Base-by-base conservation (phyloP, 2,888 invertebrate genomes). In the Alsophila aescularia region DNA sequence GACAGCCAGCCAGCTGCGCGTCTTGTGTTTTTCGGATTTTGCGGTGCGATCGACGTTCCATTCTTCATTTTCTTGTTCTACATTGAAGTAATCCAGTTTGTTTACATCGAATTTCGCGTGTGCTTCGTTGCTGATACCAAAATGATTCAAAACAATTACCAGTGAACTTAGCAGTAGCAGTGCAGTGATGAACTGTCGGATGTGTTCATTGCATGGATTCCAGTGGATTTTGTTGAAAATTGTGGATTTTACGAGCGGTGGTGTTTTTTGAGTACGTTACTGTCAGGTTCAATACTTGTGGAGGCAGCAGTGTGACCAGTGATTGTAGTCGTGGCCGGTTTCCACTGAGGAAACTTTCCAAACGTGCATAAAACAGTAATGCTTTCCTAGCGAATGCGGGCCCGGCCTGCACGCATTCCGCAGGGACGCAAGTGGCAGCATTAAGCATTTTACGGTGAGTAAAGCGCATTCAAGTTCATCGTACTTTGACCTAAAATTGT, bases 281-380 rank as follows among this genome's bases (percentile, higher is more conserved):
- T 83, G 83, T 80, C 79, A 80, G 75, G 75, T 81, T 71, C 69
- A 72, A 75, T 79, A 72, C 76, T 75, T 75, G 78, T 77, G 77
- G 79, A 85, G 79, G 74, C 75, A 79, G 75, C 76, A 85, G 83
- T 90, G 88, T 87, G 82, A 86, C 83, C 87, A 90, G 90, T 90
- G 90, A 90, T 90, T 91, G 90, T 90, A 89, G 89, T 87, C 88
- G 87, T 86, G 85, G 87, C 90, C 84, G 87, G 90, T 90, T 91
- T 89, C 86, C 85, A 81, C 82, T 76, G 76, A 83, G 90, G 87
- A 87, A 87, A 90, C 88, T 90, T 90, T 90, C 89, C 83, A 87
- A 90, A 88, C 86, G 87, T 88, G 87, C 85, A 88, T 88, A 87
- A 87, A 87, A 89, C 85, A 84, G 87, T 90, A 86, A 90, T 90